Conservation (phyloP, 1,140 invertebrate species). For the Camponotus floridanus region DNA sequence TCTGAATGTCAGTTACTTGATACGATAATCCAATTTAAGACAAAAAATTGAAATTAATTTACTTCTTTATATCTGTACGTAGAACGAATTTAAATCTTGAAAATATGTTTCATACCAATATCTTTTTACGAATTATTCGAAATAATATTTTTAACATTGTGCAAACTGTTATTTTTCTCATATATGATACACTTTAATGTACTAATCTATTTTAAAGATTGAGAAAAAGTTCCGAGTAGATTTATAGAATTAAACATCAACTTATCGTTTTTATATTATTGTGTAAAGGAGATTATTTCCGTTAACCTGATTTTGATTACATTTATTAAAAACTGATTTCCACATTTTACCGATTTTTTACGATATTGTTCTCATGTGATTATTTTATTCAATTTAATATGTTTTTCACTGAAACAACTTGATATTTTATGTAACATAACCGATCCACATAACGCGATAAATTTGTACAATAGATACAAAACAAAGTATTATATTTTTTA, state of each 20-base stretch:
- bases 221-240: background rate
- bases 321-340: constrained; percentile 5
- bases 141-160: background rate
- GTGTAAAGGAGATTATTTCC: background rate
- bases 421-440: constrained; percentile 15
- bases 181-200: background rate
- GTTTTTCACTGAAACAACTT: background rate
- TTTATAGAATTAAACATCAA: constrained; percentile 2
- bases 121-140: background rate
- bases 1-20: constrained; percentile 16
- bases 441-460: background rate
- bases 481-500: constrained; percentile 14
- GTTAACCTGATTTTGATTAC: background rate
- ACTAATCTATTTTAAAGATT: background rate
- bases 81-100: constrained; percentile 36
- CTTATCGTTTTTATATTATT: background rate
- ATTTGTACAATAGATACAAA: constrained; percentile 7
- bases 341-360: background rate
- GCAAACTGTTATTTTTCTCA: background rate
- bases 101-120: background rate
- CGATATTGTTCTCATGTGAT: background rate
- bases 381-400: constrained; percentile 2
- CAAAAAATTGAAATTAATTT: constrained; percentile 58
- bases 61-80: background rate
- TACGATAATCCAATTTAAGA: background rate